Base-by-base conservation (phyloP, 2,888 invertebrate species). In the Patella caerulea region DNA sequence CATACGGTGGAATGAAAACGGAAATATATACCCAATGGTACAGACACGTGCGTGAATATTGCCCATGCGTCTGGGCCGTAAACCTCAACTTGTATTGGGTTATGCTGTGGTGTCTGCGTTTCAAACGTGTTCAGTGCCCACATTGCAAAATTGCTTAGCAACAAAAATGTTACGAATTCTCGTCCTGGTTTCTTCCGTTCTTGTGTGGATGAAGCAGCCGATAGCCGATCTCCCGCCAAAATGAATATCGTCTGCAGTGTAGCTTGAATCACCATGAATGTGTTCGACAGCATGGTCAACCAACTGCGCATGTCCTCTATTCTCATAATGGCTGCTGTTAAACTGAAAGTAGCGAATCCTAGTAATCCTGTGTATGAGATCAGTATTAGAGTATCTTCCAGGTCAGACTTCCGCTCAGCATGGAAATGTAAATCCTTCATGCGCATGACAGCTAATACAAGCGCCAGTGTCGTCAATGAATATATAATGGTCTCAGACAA, bases 91-190 rank as follows among this genome's bases (percentile, higher is more conserved):
- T 98, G 97, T 71, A 97, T 95, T 84, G 97, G 97, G 93, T 97
- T 97, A 85, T 96, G 96, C 88, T 96, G 95, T 81, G 97, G 97
- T 93, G 97, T 97, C 92, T 97, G 96, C 85, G 96, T 96, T 93
- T 98, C 97, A 90, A 98, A 97, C 65, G 97, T 98, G 93, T 97
- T 97, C 89, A 98, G 96, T 85, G 97, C 95, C 96, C 98, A 98
- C 96, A 98, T 96, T 86, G 98, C 97, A 86, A 98, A 95, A 92
- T 98, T 98, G 93, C 96, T 96, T 91, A 98, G 97, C 81, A 98
- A 94, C 82, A 98, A 93, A 93, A 98, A 98, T 81, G 98, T 98
- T 83, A 98, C 97, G 79, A 97, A 95, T 91, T 98, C 98, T 80
- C 98, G 95, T 0, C 97, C 98, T 0, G 98, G 98, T 93, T 98